These are phyloP conservation scores for Ectobius pallidus DNA, from an alignment of 2,888 invertebrate genomes.

Conservation along the genomic window DNA sequence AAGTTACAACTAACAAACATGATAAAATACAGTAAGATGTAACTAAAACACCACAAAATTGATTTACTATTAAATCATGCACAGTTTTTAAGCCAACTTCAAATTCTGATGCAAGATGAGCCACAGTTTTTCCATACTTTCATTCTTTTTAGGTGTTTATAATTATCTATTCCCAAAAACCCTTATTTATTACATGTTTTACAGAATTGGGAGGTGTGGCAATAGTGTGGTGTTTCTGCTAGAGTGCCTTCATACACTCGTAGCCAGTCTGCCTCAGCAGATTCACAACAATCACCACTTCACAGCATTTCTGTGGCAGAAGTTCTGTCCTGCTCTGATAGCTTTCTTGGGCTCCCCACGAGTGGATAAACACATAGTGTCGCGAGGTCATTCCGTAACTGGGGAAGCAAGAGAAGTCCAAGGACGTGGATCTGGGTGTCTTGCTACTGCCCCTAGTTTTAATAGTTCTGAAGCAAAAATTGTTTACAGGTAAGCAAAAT, in stretches of 20 bases:
- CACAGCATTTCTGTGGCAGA: slow-evolving; percentile 89
- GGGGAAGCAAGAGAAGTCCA: slow-evolving; percentile 52
- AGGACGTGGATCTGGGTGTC: slow-evolving; percentile 71
- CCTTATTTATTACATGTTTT: slow-evolving; percentile 35
- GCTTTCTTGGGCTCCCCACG: slow-evolving; percentile 88
- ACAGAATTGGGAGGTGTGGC: slow-evolving; percentile 58
- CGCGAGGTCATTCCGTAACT: slow-evolving; percentile 50
- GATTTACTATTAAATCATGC: too few species aligned
- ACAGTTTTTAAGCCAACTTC: too few species aligned
- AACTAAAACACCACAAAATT: too few species aligned
- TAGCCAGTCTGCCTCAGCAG: slow-evolving; percentile 81
- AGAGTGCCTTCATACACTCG: slow-evolving; percentile 84
- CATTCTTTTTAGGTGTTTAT: too few species aligned
- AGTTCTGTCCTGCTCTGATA: slow-evolving; percentile 88
- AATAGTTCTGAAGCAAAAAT: slow-evolving; percentile 87
- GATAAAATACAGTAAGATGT: too few species aligned
- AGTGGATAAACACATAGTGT: slow-evolving; percentile 78
- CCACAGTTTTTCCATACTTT: too few species aligned
- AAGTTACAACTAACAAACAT: too few species aligned
- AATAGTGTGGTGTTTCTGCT: slow-evolving; percentile 77
- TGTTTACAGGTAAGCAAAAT: slow-evolving; percentile 72
- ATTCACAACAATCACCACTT: slow-evolving; percentile 86
- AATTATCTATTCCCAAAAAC: too few species aligned
- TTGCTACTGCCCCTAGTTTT: slow-evolving; percentile 75
- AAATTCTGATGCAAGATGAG: too few species aligned